These are phyloP conservation scores for Lamprologus callipterus DNA, from an alignment of 2,113 vertebrate genomes.

Conservation along the genomic window DNA sequence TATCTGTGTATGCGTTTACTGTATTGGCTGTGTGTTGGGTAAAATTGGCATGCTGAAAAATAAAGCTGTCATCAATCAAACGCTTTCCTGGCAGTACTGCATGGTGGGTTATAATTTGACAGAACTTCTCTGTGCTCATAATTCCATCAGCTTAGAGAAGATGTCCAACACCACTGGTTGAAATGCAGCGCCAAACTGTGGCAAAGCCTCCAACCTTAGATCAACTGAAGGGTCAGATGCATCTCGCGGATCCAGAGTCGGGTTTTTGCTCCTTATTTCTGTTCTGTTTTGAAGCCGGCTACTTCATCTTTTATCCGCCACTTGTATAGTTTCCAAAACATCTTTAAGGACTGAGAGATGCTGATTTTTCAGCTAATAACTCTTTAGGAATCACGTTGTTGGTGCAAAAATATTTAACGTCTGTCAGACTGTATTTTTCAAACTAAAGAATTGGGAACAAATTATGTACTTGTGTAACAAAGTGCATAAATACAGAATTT, in stretches of 20 bases:
- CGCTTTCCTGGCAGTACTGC: accelerated
- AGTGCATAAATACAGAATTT: accelerated
- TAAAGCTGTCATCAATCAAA: neutral
- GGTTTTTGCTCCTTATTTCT: neutral
- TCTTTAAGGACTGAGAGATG: neutral
- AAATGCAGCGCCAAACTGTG: neutral
- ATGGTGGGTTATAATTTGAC: neutral
- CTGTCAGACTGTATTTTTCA: neutral
- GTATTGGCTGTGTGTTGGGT: neutral
- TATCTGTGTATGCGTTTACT: neutral
- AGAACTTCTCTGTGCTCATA: neutral
- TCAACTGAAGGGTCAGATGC: neutral
- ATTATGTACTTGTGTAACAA: neutral
- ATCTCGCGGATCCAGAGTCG: accelerated
- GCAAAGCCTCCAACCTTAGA: neutral
- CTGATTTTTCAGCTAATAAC: too few relatives aligned
- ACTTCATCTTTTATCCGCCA: accelerated
- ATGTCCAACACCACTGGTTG: accelerated
- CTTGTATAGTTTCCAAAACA: neutral
- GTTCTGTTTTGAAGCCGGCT: accelerated
- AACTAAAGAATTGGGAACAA: neutral
- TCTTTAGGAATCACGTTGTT: neutral
- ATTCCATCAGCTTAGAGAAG: neutral
- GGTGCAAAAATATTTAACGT: neutral
- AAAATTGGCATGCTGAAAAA: neutral